Conservation (phyloP, 2,113 vertebrate species). For the Meles meles region DNA sequence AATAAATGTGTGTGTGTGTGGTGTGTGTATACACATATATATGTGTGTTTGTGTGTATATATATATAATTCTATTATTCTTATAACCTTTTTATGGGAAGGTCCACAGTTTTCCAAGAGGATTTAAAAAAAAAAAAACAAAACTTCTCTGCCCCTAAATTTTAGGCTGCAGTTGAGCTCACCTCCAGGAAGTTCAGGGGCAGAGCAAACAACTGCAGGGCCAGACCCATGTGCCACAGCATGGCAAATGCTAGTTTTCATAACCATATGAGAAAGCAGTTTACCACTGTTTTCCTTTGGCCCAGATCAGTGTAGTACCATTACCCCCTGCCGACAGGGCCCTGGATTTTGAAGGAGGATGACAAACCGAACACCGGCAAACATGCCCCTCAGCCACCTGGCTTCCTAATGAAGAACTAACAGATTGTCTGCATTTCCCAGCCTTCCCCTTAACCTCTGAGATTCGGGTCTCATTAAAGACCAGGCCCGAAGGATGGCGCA, state of each 20-base stretch:
- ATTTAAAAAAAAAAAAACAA: neutral
- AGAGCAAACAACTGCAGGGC: neutral
- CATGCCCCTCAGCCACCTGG: neutral
- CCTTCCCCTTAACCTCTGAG: neutral
- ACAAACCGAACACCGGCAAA: neutral
- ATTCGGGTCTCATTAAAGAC: neutral
- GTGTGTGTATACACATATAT: neutral
- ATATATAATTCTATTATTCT: neutral
- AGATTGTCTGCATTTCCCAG: neutral
- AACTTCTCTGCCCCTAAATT: neutral
- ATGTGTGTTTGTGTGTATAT: neutral
- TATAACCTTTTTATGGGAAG: neutral
- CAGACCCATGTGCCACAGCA: neutral
- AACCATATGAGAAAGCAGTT: neutral
- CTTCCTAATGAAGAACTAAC: neutral
- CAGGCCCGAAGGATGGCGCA: neutral
- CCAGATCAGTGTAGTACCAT: accelerated
- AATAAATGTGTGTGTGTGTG: neutral
- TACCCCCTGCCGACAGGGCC: neutral
- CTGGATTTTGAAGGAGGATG: neutral
- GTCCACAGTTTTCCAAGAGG: neutral
- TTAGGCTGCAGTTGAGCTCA: neutral
- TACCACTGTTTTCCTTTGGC: neutral
- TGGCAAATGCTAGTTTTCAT: neutral
- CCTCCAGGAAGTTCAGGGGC: neutral